Evolutionary conservation across 2,113 vertebrate genomes (phyloP).

Genomic region (Geococcyx californianus): DNA sequence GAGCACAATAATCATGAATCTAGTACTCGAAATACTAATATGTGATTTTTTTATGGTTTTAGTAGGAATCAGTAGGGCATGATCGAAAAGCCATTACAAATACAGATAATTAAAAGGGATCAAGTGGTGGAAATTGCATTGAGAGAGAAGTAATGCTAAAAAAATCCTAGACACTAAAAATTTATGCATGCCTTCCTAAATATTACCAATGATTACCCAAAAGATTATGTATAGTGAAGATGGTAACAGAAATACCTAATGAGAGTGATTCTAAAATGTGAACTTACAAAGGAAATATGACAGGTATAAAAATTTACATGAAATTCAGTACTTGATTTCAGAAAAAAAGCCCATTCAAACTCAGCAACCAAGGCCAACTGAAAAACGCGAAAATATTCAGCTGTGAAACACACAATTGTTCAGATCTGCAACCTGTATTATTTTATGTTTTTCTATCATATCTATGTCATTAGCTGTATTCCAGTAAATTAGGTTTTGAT

Average conservation of each 20-base stretch:
- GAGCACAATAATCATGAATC: not conserved
- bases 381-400: not conserved
- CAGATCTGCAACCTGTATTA: not conserved
- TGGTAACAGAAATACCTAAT: not conserved
- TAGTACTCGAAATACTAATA: not conserved
- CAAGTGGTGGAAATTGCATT: not conserved
- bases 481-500: not conserved
- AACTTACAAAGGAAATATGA: not conserved
- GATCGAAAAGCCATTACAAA: not conserved
- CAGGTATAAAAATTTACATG: not conserved
- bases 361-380: not conserved
- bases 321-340: not conserved
- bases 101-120: not conserved
- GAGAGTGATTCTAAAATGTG: not conserved
- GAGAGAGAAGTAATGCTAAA: not conserved
- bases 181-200: not conserved
- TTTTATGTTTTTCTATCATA: not conserved
- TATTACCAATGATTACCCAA: not conserved
- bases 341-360: not conserved
- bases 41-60: not conserved
- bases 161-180: not conserved
- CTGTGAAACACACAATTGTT: not conserved
- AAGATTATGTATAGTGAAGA: not conserved
- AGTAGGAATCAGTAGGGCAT: not conserved
- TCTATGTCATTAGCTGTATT: not conserved